These are phyloP conservation scores for Agrilus planipennis DNA, from an alignment of 1,140 invertebrate genomes.

Conservation along the genomic window DNA sequence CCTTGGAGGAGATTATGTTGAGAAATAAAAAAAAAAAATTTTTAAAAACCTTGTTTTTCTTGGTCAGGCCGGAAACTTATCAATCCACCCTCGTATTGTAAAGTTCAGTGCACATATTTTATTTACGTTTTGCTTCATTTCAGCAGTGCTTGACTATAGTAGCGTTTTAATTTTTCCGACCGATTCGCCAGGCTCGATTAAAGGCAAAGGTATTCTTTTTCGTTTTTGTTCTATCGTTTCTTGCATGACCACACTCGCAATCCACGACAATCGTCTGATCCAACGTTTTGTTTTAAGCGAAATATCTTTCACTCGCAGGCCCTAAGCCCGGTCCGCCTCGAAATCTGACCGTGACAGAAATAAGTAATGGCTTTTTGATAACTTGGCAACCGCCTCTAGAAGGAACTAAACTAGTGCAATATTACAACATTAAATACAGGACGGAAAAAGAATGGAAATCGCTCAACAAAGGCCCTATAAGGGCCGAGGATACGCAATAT, in stretches of 20 bases:
- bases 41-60: too few species aligned
- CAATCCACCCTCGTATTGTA: too few species aligned
- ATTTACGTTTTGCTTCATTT: slow-evolving; percentile 40
- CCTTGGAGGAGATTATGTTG: too few species aligned
- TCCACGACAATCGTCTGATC: too few species aligned
- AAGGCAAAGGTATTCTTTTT: slow-evolving; percentile 52
- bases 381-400: slow-evolving; percentile 78
- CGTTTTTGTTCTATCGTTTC: slow-evolving; percentile 3
- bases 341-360: slow-evolving; percentile 77
- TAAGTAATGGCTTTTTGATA: slow-evolving; percentile 76
- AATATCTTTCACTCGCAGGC: slow-evolving; percentile 42
- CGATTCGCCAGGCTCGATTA: slow-evolving; percentile 59
- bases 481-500: slow-evolving; percentile 77
- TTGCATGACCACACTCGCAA: neutral
- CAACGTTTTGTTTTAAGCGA: neutral
- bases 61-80: too few species aligned
- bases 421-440: slow-evolving; percentile 85
- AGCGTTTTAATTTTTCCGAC: slow-evolving; percentile 67
- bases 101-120: slow-evolving; percentile 10
- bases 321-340: slow-evolving; percentile 76
- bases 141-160: slow-evolving; percentile 68
- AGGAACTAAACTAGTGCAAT: slow-evolving; percentile 65
- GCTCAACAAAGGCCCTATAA: slow-evolving; percentile 74
- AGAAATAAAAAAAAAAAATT: too few species aligned
- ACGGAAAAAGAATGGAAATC: slow-evolving; percentile 78